Percentiles rank a stretch among this genome's conserved stretches.
These are phyloP conservation scores for Paramormyrops hopkinsi DNA, from an alignment of 2,797 vertebrate species.

Conservation along the genomic window DNA sequence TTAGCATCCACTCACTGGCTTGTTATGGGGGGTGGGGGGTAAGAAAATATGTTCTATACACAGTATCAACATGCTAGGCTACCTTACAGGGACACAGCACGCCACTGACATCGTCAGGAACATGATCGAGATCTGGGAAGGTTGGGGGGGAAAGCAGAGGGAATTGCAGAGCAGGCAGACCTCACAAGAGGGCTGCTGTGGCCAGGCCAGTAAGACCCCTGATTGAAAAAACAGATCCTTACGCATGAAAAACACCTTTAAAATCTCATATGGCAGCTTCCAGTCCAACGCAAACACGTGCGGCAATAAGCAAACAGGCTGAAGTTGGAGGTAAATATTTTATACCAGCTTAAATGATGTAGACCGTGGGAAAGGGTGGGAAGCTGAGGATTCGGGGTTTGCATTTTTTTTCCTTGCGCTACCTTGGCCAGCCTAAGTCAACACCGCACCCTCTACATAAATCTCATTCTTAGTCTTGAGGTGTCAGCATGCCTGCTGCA, in stretches of 20 bases:
- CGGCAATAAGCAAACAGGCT: conserved; percentile 1
- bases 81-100: not conserved
- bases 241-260: not conserved
- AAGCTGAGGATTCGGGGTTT: not conserved
- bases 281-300: conserved; percentile 3
- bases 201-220: not conserved
- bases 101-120: not conserved
- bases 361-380: conserved; percentile 6
- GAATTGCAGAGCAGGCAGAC: not conserved
- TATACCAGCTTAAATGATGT: conserved; percentile 1
- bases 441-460: not conserved
- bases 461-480: not conserved
- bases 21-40: not conserved
- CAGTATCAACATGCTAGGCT: not conserved
- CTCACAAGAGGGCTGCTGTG: not conserved
- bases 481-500: not conserved
- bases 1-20: not conserved
- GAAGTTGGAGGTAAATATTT: conserved; percentile 14
- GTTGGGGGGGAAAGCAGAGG: not conserved
- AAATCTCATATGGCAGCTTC: not conserved
- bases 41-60: not conserved
- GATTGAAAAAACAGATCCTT: not conserved
- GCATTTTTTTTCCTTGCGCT: not conserved
- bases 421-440: not conserved
- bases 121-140: not conserved